These are phyloP conservation scores for Macrotis lagotis DNA, from an alignment of 2,113 vertebrate species.

Conservation along the genomic window DNA sequence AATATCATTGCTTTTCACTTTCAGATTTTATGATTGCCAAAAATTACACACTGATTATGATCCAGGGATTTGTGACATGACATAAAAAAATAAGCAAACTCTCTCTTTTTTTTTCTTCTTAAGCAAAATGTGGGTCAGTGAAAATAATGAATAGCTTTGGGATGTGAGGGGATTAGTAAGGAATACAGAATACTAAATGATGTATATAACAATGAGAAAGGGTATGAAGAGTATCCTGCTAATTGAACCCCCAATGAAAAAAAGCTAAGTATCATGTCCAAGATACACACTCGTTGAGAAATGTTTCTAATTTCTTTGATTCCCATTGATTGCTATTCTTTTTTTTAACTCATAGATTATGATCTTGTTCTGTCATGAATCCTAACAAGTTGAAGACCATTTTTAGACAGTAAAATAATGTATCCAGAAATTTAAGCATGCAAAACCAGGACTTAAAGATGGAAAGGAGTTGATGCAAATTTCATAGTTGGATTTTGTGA, in stretches of 20 bases:
- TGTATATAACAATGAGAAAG: background rate
- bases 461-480: background rate
- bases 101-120: background rate
- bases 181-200: background rate
- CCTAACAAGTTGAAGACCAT: background rate
- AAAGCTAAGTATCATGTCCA: background rate
- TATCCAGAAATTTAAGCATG: background rate
- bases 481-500: conserved; percentile 26
- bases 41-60: background rate
- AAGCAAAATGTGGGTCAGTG: background rate
- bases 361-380: background rate
- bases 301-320: background rate
- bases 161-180: background rate
- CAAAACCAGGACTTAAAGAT: background rate
- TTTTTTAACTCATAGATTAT: background rate
- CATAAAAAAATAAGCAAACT: conserved; percentile 20
- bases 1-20: conserved; percentile 4
- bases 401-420: background rate
- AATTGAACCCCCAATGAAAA: background rate
- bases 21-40: background rate
- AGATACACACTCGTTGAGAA: background rate
- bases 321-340: background rate
- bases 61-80: background rate
- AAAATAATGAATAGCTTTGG: conserved; percentile 8
- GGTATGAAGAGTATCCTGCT: background rate